Percentiles rank a stretch among this genome's conserved stretches.
Evolutionary conservation across 1,140 invertebrate species (phyloP).

Genomic region (Phymastichus coffea): DNA sequence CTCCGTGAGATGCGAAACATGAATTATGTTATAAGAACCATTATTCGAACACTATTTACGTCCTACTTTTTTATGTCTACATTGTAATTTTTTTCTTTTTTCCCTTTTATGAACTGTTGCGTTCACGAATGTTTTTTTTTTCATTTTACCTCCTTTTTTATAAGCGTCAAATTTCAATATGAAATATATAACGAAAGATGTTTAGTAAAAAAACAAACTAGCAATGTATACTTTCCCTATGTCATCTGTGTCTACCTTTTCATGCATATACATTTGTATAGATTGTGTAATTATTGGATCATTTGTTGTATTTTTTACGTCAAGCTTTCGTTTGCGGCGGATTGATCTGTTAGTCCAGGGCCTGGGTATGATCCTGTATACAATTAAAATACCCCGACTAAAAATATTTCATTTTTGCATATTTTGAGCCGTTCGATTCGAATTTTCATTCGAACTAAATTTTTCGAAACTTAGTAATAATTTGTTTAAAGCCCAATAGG

Average conservation of each 20-base stretch:
- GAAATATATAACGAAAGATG: constrained; percentile 1
- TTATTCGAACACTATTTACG: too few species aligned
- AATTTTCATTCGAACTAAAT: too few species aligned
- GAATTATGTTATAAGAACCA: too few species aligned
- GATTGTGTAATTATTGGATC: constrained; percentile 3
- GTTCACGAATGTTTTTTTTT: constrained; percentile 11
- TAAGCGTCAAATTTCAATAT: constrained; percentile 2
- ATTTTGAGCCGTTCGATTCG: too few species aligned
- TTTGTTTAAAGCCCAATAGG: too few species aligned
- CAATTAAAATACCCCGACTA: too few species aligned
- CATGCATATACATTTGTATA: constrained; percentile 1
- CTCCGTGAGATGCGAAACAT: not conserved
- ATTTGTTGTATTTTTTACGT: not conserved
- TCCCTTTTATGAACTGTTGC: not conserved
- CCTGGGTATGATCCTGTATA: too few species aligned
- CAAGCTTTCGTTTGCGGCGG: constrained; percentile 30
- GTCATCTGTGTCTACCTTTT: constrained; percentile 16
- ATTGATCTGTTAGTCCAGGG: too few species aligned
- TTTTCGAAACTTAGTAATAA: too few species aligned
- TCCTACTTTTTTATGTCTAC: too few species aligned
- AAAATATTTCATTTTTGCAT: too few species aligned
- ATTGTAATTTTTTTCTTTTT: too few species aligned
- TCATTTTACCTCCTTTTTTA: not conserved
- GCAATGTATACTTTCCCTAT: constrained; percentile 19
- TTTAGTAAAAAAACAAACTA: constrained; percentile 22